A percentile compares a stretch with the other conserved stretches of the same genome.
phyloP scores from a whole-genome alignment of 2,797 vertebrate species.

The Eidolon dupreanum region DNA sequence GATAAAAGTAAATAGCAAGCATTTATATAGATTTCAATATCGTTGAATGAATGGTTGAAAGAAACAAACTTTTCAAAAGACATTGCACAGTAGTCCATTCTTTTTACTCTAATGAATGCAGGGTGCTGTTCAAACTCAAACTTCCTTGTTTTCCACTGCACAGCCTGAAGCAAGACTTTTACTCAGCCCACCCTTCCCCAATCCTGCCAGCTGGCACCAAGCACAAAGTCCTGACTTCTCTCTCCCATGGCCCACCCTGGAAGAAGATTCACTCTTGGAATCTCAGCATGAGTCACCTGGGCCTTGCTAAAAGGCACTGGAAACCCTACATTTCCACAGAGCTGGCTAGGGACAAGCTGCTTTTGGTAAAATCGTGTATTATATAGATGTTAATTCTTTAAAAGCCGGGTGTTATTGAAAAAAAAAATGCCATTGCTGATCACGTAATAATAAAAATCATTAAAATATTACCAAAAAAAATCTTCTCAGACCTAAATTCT shows the following conservation, averaged over 20 bases:
- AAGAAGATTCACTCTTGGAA: background rate
- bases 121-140: slow-evolving; percentile 54
- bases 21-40: background rate
- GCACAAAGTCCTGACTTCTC: background rate
- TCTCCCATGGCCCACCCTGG: background rate
- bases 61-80: slow-evolving; percentile 4
- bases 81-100: background rate
- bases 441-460: slow-evolving; percentile 16
- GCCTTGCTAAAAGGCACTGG: background rate
- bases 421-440: slow-evolving; percentile 21
- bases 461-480: background rate
- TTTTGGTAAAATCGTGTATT: background rate
- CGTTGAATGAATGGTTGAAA: background rate
- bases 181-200: background rate
- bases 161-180: slow-evolving; percentile 38
- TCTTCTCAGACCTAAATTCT: background rate
- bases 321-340: background rate
- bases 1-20: background rate
- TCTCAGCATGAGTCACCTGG: slow-evolving; percentile 36
- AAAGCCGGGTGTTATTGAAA: background rate
- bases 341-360: background rate
- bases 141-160: slow-evolving; percentile 25
- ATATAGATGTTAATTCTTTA: background rate
- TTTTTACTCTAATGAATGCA: background rate
- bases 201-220: background rate